Evolutionary conservation across 2,113 vertebrate species (phyloP), one percentile per base, ranked within the genome.

Genomic region (Phylloscopus trochiloides): DNA sequence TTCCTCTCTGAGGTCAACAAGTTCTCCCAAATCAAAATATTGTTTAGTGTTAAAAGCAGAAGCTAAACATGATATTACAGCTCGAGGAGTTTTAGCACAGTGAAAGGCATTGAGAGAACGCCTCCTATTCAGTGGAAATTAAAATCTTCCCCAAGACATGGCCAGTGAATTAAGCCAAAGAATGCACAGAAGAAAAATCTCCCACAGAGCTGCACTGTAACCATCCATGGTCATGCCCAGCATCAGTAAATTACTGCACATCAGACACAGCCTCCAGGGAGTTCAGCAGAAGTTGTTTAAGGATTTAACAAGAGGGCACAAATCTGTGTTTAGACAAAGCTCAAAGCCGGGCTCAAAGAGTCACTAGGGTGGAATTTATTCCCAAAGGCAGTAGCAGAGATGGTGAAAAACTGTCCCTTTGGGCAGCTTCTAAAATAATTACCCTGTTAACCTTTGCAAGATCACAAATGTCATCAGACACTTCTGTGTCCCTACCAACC

Each of bases 91-190:
- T 92, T 59, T 52, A 86, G 42, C 59, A 59, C 18, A 79, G 67
- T 17, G 52, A 77, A 92, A 88, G 36, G 31, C 62, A 61, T 61
- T 61, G 61, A 84, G 63, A 72, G 80, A 91, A 89, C 65, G 58
- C 18, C 62, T 82, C 50, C 25, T 57, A 58, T 81, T 93, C 81
- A 88, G 45, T 45, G 20, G 77, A 90, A 78, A 86, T 88, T 16
- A 72, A 90, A 94, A 28, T 86, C 85, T 94, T 96, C 72, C 79
- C 48, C 28, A 65, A 87, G 68, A 94, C 9, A 48, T 45, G n/a
- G 66, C 52, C 70, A 72, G 52, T 52, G 54, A 85, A 79, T 75
- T 48, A 85, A 87, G 24, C 54, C 45, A 81, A 96, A 84, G 40
- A 31, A 85, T 45, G 32, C 26, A 66, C 10, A 62, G 62, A 62